phyloP scores from a whole-genome alignment of 1,140 invertebrate species.

The Zaprionus capensis region DNA sequence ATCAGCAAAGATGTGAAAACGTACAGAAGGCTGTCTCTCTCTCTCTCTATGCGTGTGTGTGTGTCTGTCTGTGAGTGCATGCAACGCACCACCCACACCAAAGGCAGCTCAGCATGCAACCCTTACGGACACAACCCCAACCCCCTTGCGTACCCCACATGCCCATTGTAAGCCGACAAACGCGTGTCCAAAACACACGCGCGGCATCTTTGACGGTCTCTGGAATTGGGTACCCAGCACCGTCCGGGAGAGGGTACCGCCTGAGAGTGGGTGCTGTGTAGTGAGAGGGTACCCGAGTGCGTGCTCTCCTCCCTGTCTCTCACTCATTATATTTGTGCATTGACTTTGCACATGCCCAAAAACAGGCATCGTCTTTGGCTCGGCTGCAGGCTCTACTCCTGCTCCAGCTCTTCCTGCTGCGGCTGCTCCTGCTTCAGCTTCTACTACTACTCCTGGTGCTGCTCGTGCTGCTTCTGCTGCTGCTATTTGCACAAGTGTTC shows the following conservation, averaged over 20 bases:
- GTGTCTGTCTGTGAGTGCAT: conserved; percentile 30
- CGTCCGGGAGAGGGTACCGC: neutral
- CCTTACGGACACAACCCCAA: conserved; percentile 39
- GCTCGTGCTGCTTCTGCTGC: neutral
- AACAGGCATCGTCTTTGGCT: conserved; percentile 64
- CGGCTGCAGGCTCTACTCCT: conserved; percentile 1
- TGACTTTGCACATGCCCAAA: conserved; percentile 76
- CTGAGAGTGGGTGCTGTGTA: conserved; percentile 4
- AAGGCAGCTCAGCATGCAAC: conserved; percentile 28
- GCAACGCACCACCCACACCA: conserved; percentile 43
- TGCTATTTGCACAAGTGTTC: conserved; percentile 80
- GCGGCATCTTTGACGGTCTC: conserved; percentile 71
- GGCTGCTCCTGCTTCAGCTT: conserved; percentile 14
- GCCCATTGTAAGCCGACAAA: conserved; percentile 51
- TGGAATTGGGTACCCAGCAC: conserved; percentile 21
- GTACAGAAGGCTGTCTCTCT: neutral
- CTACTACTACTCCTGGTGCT: conserved; percentile 13
- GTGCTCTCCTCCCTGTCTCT: conserved; percentile 17
- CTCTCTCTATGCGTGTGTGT: neutral
- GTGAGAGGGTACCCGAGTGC: conserved; percentile 6
- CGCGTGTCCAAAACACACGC: conserved; percentile 81
- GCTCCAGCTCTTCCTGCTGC: conserved; percentile 25
- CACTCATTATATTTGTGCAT: conserved; percentile 81
- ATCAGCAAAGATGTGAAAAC: conserved; percentile 72
- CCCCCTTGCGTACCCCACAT: conserved; percentile 23